These are phyloP conservation scores for Syngnathus scovelli DNA, from an alignment of 2,113 vertebrate species.

Conservation along the genomic window DNA sequence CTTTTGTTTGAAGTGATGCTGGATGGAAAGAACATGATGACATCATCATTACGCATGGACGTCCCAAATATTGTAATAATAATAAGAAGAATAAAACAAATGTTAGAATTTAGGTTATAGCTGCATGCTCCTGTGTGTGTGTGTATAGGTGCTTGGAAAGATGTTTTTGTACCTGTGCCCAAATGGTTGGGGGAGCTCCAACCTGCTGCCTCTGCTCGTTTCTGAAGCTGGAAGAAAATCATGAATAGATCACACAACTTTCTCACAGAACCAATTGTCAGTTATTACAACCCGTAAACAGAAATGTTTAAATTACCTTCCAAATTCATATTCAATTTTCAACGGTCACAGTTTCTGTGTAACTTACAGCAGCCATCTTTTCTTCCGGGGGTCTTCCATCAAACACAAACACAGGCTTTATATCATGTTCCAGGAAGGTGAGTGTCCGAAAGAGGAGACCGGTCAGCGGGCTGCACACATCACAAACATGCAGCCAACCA, in stretches of 20 bases:
- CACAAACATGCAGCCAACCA: not conserved
- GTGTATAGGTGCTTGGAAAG: not conserved
- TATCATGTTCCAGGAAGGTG: constrained; percentile 71
- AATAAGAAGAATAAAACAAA: not conserved
- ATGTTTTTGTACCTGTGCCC: constrained; percentile 47
- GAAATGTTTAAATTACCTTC: not conserved
- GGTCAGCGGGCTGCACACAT: constrained; percentile 51
- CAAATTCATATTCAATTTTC: too few relatives aligned
- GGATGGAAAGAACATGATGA: not conserved
- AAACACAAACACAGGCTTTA: constrained; percentile 76
- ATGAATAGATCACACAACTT: not conserved
- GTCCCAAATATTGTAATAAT: not conserved
- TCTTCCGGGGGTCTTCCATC: constrained; percentile 69
- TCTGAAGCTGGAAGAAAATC: constrained; percentile 62
- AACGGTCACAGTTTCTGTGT: not conserved
- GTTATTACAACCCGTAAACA: not conserved
- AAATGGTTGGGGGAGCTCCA: constrained; percentile 29
- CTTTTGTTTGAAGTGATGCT: constrained; percentile 58
- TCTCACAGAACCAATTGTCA: not conserved
- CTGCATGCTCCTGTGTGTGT: not conserved
- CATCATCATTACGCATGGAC: not conserved
- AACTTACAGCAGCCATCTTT: constrained; percentile 66
- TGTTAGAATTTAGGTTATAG: not conserved
- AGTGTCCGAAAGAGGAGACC: constrained; percentile 73
- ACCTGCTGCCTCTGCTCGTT: constrained; percentile 61